These are phyloP conservation scores for Macrosteles quadrilineatus DNA, from an alignment of 1,140 invertebrate genomes.

Conservation along the genomic window DNA sequence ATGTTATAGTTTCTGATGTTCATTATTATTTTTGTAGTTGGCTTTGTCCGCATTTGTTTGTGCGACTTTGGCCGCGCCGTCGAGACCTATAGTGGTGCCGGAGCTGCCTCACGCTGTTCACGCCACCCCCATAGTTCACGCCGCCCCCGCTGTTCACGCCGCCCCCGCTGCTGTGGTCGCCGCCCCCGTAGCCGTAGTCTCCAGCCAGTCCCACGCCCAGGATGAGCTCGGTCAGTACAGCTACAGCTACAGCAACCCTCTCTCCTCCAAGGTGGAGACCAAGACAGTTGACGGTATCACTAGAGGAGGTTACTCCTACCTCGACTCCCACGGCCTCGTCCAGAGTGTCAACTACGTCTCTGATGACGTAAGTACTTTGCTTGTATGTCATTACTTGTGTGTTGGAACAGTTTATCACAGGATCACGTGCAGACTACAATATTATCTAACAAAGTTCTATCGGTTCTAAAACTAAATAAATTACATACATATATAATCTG, in stretches of 20 bases:
- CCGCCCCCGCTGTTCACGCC: slow-evolving; percentile 17
- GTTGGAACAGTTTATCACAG: too few species aligned
- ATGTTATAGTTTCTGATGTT: too few species aligned
- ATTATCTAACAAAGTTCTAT: too few species aligned
- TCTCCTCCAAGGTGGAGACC: slow-evolving; percentile 65
- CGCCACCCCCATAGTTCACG: slow-evolving; percentile 8
- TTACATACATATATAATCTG: too few species aligned
- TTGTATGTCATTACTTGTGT: neutral
- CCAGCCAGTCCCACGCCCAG: slow-evolving; percentile 58
- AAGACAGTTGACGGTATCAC: slow-evolving; percentile 64
- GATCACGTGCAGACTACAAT: too few species aligned
- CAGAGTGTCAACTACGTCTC: slow-evolving; percentile 64
- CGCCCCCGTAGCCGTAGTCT: slow-evolving; percentile 41
- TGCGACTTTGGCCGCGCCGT: neutral
- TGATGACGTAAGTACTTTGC: slow-evolving; percentile 52
- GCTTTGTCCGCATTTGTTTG: neutral
- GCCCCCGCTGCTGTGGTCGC: slow-evolving; percentile 21
- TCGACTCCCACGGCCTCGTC: slow-evolving; percentile 63
- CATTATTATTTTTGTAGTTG: neutral
- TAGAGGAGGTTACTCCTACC: slow-evolving; percentile 63
- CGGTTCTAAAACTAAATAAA: too few species aligned
- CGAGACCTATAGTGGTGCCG: neutral
- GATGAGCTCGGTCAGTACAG: slow-evolving; percentile 63
- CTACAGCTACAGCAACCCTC: slow-evolving; percentile 64
- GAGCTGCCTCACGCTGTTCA: neutral